A percentile compares a stretch with the other conserved stretches of the same genome.
Evolutionary conservation across 2,888 invertebrate genomes (phyloP).

Genomic region (Ditula angustiorana): DNA sequence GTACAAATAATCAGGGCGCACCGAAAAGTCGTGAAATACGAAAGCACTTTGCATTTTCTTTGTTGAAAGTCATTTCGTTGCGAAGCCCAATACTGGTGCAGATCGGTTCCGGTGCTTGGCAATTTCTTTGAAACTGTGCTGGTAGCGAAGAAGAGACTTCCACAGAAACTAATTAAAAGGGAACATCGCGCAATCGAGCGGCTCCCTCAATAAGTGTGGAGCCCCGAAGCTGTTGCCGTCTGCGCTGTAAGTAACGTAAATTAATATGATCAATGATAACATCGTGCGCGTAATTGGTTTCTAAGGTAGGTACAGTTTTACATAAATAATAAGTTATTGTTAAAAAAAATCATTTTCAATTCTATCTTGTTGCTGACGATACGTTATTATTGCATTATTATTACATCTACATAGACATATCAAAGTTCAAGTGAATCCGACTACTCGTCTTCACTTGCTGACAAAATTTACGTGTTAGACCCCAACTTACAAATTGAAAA

Average conservation of each 20-base stretch:
- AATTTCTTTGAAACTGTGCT: conserved; percentile 68
- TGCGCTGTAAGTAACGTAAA: conserved; percentile 22
- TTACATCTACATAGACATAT: too few species aligned
- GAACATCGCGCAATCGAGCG: conserved; percentile 68
- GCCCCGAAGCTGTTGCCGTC: conserved; percentile 4
- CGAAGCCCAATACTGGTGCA: conserved; percentile 31
- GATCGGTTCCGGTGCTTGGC: conserved; percentile 44
- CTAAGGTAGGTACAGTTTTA: not conserved
- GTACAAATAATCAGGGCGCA: conserved; percentile 22
- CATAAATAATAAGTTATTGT: not conserved
- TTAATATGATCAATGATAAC: conserved; percentile 11
- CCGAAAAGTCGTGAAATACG: conserved; percentile 22
- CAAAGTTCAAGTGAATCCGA: too few species aligned
- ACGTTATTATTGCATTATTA: too few species aligned
- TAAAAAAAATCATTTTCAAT: too few species aligned
- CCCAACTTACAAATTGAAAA: too few species aligned
- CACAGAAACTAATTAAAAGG: conserved; percentile 75
- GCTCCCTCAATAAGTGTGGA: conserved; percentile 51
- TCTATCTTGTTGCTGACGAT: too few species aligned
- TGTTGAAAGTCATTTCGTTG: conserved; percentile 39
- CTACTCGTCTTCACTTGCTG: too few species aligned
- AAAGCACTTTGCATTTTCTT: conserved; percentile 34
- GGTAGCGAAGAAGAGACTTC: conserved; percentile 61
- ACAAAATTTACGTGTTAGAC: too few species aligned
- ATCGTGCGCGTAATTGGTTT: conserved; percentile 1